phyloP scores from a whole-genome alignment of 2,888 invertebrate genomes.

The Apocheima hispidaria region DNA sequence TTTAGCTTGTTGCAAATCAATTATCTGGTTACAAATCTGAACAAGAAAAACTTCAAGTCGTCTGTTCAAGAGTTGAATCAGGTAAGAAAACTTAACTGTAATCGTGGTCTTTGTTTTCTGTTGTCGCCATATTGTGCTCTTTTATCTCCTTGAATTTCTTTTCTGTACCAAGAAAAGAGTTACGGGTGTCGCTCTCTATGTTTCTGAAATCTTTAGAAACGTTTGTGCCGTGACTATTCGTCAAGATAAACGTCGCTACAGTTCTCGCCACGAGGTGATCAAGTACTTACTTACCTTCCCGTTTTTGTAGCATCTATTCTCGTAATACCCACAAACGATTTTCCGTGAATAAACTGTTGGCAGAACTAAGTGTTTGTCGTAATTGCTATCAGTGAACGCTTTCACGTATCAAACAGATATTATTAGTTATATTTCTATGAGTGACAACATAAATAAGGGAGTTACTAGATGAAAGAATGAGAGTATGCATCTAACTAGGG shows the following conservation, averaged over 20 bases:
- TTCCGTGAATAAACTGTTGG: not conserved
- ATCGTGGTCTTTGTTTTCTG: constrained; percentile 72
- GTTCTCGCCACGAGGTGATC: not conserved
- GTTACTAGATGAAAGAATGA: no score
- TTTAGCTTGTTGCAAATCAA: constrained; percentile 99
- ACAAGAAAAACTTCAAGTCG: constrained; percentile 97
- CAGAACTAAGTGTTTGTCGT: not conserved
- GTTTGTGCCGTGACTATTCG: not conserved
- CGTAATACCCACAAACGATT: not conserved
- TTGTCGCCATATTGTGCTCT: constrained; percentile 78
- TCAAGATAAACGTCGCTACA: not conserved
- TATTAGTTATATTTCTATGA: no score
- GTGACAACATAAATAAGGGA: no score
- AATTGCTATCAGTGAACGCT: not conserved
- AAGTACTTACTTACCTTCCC: not conserved
- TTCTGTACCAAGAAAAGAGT: not conserved
- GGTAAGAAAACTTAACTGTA: constrained; percentile 87
- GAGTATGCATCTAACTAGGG: no score
- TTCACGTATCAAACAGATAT: not conserved
- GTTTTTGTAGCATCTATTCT: not conserved
- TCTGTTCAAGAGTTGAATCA: constrained; percentile 95
- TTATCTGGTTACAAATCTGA: constrained; percentile 98
- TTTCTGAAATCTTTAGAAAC: not conserved
- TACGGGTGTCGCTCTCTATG: not conserved
- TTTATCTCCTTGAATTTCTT: constrained; percentile 7